Conservation (phyloP, 2,797 vertebrate genomes). For the Bufotes viridis region DNA sequence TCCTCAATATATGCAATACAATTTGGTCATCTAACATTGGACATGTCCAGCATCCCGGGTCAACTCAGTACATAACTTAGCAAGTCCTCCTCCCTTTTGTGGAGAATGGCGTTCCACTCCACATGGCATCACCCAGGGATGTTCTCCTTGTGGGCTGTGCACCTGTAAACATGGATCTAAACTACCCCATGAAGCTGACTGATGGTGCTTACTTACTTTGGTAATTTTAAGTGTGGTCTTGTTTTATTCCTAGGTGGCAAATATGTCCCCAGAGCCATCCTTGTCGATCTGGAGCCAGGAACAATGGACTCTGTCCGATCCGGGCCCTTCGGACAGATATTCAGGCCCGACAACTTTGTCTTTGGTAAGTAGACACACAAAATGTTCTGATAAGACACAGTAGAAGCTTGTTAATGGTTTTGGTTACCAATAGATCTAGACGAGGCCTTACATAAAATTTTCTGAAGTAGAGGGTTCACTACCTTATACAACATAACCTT, state of each 20-base stretch:
- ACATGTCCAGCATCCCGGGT: background rate
- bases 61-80: background rate
- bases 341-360: slow-evolving; percentile 82
- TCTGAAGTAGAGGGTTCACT: background rate
- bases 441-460: background rate
- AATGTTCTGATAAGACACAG: background rate
- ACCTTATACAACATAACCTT: background rate
- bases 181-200: background rate
- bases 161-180: background rate
- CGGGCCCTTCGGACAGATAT: slow-evolving; percentile 82
- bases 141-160: too few relatives aligned
- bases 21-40: background rate
- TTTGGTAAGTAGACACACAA: slow-evolving; percentile 74
- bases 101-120: background rate
- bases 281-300: slow-evolving; percentile 84
- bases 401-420: background rate
- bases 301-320: slow-evolving; percentile 86
- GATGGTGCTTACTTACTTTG: background rate
- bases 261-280: slow-evolving; percentile 82
- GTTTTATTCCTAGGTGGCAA: slow-evolving; percentile 73
- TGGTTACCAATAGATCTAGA: background rate
- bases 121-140: background rate
- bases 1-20: background rate
- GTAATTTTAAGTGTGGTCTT: background rate
- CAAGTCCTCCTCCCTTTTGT: background rate